phyloP scores from a whole-genome alignment of 1,140 invertebrate species.

The Drosophila ficusphila region DNA sequence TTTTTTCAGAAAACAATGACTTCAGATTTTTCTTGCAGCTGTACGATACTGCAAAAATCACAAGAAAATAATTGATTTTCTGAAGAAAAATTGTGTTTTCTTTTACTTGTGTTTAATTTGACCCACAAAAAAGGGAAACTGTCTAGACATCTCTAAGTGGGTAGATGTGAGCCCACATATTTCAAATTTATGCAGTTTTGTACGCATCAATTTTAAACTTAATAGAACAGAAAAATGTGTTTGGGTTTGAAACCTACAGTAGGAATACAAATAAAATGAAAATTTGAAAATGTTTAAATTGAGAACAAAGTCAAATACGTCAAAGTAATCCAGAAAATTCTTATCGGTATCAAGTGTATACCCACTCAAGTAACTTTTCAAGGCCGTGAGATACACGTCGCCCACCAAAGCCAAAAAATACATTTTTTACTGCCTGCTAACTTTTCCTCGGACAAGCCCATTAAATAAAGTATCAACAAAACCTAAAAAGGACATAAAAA shows the following conservation, averaged over 20 bases:
- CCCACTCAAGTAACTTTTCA: background rate
- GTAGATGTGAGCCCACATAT: background rate
- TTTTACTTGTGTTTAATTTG: background rate
- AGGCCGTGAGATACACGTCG: background rate
- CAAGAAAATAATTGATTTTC: background rate
- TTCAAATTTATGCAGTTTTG: background rate
- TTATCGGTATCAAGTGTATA: no score
- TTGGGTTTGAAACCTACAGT: no score
- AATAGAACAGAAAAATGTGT: background rate
- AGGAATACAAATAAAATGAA: no score
- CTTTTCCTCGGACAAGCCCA: background rate
- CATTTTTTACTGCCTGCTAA: background rate
- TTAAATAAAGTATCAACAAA: background rate
- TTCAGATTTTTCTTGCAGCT: background rate
- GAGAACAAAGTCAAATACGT: no score
- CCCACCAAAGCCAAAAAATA: background rate
- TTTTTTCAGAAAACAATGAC: background rate
- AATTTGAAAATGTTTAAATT: no score
- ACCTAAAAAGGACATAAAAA: slow-evolving; percentile 21
- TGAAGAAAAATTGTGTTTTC: background rate
- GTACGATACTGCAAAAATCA: background rate
- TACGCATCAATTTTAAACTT: background rate
- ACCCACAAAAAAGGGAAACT: slow-evolving; percentile 17
- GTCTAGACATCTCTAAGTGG: slow-evolving; percentile 38
- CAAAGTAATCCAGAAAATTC: no score